A percentile compares a stretch with the other conserved stretches of the same genome.
These are phyloP conservation scores for Zosterops pallidus DNA, from an alignment of 2,113 vertebrate genomes.

Conservation along the genomic window DNA sequence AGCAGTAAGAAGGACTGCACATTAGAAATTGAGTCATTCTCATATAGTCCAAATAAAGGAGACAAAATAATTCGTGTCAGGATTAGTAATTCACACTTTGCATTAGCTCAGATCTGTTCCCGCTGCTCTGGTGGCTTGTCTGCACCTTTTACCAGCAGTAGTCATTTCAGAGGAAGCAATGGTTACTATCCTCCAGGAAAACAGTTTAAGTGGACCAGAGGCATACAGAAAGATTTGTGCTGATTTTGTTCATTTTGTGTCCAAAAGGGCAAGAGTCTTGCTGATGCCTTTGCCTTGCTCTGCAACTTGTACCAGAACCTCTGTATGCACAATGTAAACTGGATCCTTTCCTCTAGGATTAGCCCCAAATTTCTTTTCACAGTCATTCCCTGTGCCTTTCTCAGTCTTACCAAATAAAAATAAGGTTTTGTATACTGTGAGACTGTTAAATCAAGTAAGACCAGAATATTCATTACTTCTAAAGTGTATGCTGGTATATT, in stretches of 20 bases:
- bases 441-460: neutral
- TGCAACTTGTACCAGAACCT: neutral
- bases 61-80: neutral
- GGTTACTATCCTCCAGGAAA: neutral
- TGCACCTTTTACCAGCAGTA: neutral
- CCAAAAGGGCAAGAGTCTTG: neutral
- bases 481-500: neutral
- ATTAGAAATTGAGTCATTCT: neutral
- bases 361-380: neutral
- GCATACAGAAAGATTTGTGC: neutral
- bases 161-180: neutral
- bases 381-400: neutral
- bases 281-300: neutral
- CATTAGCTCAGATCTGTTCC: neutral
- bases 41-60: neutral
- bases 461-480: neutral
- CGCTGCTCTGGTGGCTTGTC: neutral
- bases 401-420: neutral
- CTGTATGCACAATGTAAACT: neutral
- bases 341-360: neutral
- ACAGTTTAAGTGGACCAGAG: neutral
- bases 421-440: neutral
- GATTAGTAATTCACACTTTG: neutral
- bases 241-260: neutral
- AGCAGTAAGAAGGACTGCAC: neutral